Evolutionary conservation across 1,140 invertebrate species (phyloP).

Genomic region (Drosophila guanche): DNA sequence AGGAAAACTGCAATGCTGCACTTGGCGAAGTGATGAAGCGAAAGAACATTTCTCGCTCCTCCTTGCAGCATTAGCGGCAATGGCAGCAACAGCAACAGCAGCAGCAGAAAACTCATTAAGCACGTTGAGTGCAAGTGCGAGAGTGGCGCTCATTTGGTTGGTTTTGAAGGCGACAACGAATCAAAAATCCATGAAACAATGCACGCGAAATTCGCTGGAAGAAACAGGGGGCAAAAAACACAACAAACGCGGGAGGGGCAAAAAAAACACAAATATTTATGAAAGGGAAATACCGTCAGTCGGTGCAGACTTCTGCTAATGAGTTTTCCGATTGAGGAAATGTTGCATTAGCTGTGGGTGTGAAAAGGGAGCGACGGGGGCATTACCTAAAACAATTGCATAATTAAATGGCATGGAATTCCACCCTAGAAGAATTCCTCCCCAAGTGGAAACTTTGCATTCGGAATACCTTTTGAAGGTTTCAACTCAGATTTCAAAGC

Average conservation of each 20-base stretch:
- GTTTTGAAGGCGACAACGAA: conserved; percentile 62
- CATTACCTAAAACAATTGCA: conserved; percentile 29
- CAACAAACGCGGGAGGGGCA: neutral
- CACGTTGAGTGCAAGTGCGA: conserved; percentile 63
- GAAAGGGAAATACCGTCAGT: neutral
- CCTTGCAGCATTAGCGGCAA: conserved; percentile 39
- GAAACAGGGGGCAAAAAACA: conserved; percentile 15
- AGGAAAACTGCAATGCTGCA: conserved; percentile 71
- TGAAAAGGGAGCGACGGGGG: neutral
- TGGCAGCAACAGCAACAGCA: neutral
- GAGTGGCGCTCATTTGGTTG: conserved; percentile 61
- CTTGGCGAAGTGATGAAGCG: conserved; percentile 79
- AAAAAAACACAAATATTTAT: neutral
- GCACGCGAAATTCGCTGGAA: conserved; percentile 59
- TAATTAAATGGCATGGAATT: conserved; percentile 32
- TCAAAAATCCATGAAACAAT: conserved; percentile 74
- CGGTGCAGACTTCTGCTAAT: conserved; percentile 24
- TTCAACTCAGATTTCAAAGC: neutral
- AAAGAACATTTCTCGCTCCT: conserved; percentile 64
- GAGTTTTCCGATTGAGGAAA: conserved; percentile 40
- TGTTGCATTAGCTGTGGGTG: conserved; percentile 29
- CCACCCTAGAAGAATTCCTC: neutral
- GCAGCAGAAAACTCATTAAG: conserved; percentile 79
- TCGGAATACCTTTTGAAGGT: too few species aligned
- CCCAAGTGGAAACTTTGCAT: too few species aligned